A percentile compares a stretch with the other conserved stretches of the same genome.
phyloP scores from a whole-genome alignment of 2,888 invertebrate genomes.

The Temnothorax unifasciatus region DNA sequence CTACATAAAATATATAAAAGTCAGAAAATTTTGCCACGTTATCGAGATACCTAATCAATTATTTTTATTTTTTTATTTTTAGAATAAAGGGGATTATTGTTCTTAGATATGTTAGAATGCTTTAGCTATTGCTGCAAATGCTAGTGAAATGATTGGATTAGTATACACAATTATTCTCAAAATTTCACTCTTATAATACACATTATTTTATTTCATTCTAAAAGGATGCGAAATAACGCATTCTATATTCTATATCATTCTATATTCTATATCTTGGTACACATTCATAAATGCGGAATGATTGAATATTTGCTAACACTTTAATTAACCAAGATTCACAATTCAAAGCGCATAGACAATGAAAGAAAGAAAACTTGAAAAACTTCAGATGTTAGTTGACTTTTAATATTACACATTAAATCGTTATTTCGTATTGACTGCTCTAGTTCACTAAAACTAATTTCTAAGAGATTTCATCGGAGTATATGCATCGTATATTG shows the following conservation, averaged over 20 bases:
- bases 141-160: conserved; percentile 57
- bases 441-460: conserved; percentile 44
- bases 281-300: conserved; percentile 55
- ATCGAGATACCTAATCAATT: neutral
- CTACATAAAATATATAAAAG: conserved; percentile 28
- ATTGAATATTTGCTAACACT: conserved; percentile 34
- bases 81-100: neutral
- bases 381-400: conserved; percentile 8
- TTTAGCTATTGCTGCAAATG: neutral
- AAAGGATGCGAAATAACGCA: conserved; percentile 55
- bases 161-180: conserved; percentile 68
- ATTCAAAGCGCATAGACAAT: conserved; percentile 29
- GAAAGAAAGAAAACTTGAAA: conserved; percentile 5
- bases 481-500: conserved; percentile 55
- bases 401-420: conserved; percentile 30
- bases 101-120: neutral
- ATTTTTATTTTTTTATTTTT: neutral
- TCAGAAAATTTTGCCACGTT: neutral
- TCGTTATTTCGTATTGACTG: conserved; percentile 23
- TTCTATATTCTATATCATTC: conserved; percentile 61
- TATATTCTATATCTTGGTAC: conserved; percentile 61
- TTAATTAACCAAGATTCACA: conserved; percentile 29
- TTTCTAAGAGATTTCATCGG: conserved; percentile 48
- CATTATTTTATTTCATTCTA: conserved; percentile 67
- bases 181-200: conserved; percentile 48